Percentiles rank a stretch among this genome's conserved stretches.
Conservation (phyloP, 2,113 vertebrate species). For the Channa argus region DNA sequence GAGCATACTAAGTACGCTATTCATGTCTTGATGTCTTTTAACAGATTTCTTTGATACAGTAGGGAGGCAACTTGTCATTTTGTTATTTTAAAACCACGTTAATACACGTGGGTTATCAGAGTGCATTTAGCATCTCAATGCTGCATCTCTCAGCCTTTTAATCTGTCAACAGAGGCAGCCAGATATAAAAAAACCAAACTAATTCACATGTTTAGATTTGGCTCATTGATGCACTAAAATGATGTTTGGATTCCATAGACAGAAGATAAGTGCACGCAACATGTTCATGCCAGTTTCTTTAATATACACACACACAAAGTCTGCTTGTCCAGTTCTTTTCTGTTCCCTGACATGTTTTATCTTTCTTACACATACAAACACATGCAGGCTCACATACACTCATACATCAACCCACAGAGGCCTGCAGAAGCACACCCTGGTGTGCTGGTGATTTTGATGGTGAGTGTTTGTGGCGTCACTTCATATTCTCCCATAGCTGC, state of each 20-base stretch:
- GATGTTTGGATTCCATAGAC: constrained; percentile 11
- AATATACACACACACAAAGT: constrained; percentile 64
- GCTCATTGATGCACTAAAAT: constrained; percentile 22
- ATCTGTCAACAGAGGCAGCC: not conserved
- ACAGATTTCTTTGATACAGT: not conserved
- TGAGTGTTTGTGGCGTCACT: no score
- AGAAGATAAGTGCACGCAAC: not conserved
- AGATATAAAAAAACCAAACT: constrained; percentile 6
- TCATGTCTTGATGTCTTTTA: not conserved
- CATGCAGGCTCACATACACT: constrained; percentile 18
- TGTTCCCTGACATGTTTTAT: constrained; percentile 44
- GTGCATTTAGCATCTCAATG: not conserved
- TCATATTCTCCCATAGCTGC: no score
- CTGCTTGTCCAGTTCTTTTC: constrained; percentile 21
- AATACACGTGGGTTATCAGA: not conserved
- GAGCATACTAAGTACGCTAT: not conserved
- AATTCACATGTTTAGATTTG: constrained; percentile 1
- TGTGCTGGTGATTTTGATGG: no score
- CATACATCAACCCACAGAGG: not conserved
- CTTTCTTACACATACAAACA: constrained; percentile 56
- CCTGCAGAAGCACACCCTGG: not conserved
- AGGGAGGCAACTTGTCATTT: not conserved
- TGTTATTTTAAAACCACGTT: not conserved
- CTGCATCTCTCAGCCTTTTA: constrained; percentile 1
- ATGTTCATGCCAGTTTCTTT: no score